phyloP scores from a whole-genome alignment of 53 echinoderm and acorn worm genomes.

The Paracentrotus lividus region DNA sequence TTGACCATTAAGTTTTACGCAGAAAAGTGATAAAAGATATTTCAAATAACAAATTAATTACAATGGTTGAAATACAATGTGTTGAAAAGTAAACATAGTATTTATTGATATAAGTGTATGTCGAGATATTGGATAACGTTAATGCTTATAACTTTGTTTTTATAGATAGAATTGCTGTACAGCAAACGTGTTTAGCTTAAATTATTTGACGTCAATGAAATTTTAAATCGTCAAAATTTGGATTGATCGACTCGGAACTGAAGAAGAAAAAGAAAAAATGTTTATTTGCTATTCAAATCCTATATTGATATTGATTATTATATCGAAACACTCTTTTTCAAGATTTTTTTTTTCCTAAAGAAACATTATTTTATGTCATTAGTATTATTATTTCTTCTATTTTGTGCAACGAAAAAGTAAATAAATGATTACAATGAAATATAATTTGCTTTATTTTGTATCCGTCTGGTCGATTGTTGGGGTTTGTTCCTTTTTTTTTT shows the following conservation, averaged over 20 bases:
- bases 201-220: not conserved
- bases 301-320: not conserved
- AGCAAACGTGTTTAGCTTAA: not conserved
- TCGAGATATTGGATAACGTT: not conserved
- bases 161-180: not conserved
- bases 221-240: not conserved
- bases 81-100: not conserved
- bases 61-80: not conserved
- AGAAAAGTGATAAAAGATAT: not conserved
- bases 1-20: not conserved
- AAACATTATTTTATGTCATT: not conserved
- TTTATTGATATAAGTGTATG: not conserved
- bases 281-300: not conserved
- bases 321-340: not conserved
- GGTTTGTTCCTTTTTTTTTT: too few relatives aligned
- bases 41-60: not conserved
- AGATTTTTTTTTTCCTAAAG: not conserved
- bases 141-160: not conserved
- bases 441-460: too few relatives aligned
- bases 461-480: too few relatives aligned
- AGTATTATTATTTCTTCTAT: too few relatives aligned
- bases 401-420: conserved; percentile 8
- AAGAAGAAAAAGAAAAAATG: not conserved
- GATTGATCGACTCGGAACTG: not conserved
- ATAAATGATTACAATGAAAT: not conserved